phyloP scores from a whole-genome alignment of 2,113 vertebrate genomes.

The Athene noctua region DNA sequence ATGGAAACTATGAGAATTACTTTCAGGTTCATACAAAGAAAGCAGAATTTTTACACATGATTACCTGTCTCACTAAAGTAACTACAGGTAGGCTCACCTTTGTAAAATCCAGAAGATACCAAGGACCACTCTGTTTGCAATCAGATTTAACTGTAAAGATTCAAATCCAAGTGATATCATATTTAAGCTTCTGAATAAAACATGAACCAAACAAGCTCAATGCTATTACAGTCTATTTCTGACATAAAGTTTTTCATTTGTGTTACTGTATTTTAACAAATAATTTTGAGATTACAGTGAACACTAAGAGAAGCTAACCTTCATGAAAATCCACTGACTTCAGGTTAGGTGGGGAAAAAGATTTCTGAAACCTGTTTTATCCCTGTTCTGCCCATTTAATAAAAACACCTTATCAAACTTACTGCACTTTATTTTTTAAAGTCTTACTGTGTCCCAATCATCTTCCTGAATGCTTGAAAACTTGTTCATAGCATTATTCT shows the following conservation, averaged over 20 bases:
- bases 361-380: background rate
- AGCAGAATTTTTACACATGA: background rate
- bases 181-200: background rate
- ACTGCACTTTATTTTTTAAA: background rate
- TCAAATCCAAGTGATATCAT: background rate
- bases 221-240: background rate
- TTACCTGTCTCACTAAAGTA: background rate
- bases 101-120: background rate
- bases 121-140: background rate
- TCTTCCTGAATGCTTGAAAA: background rate
- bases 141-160: background rate
- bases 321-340: background rate
- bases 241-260: background rate
- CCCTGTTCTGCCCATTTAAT: background rate
- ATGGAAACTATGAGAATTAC: background rate
- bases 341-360: background rate
- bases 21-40: background rate
- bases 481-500: background rate
- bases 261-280: background rate
- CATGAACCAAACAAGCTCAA: background rate
- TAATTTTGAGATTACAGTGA: background rate
- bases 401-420: background rate
- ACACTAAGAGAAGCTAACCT: background rate
- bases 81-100: background rate
- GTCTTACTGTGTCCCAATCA: background rate